Conservation (phyloP, 2,888 invertebrate species). For the Ptychoptera contaminata region DNA sequence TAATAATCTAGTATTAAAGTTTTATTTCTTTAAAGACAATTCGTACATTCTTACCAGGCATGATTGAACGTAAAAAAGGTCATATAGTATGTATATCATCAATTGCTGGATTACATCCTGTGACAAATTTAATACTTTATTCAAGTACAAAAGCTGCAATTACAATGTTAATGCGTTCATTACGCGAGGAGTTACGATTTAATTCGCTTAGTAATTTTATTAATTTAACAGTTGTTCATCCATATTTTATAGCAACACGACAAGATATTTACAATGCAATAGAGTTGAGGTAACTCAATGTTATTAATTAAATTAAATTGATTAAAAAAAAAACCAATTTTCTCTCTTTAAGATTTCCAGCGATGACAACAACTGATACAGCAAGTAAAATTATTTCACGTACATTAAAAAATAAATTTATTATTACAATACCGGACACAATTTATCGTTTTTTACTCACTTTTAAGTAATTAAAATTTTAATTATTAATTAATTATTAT, state of each 20-base stretch:
- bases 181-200: slow-evolving; percentile 14
- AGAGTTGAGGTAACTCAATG: not conserved
- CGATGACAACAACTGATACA: too few species aligned
- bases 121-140: slow-evolving; percentile 27
- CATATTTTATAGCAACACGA: slow-evolving; percentile 30
- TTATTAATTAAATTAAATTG: not conserved
- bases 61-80: slow-evolving; percentile 29
- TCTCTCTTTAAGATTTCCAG: slow-evolving; percentile 8
- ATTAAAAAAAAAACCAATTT: not conserved
- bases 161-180: slow-evolving; percentile 27
- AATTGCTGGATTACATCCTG: slow-evolving; percentile 20
- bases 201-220: slow-evolving; percentile 9
- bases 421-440: too few species aligned
- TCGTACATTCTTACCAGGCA: slow-evolving; percentile 30
- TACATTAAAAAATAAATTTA: too few species aligned
- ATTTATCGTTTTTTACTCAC: too few species aligned
- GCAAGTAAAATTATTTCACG: too few species aligned
- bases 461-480: too few species aligned
- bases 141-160: slow-evolving; percentile 33
- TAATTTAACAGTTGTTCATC: slow-evolving; percentile 21
- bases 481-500: too few species aligned
- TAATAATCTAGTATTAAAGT: not conserved
- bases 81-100: slow-evolving; percentile 33
- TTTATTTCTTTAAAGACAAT: slow-evolving; percentile 22
- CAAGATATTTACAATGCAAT: slow-evolving; percentile 15